These are phyloP conservation scores for Ascidia mentula DNA, from an alignment of 23 tunicate species.

Conservation along the genomic window DNA sequence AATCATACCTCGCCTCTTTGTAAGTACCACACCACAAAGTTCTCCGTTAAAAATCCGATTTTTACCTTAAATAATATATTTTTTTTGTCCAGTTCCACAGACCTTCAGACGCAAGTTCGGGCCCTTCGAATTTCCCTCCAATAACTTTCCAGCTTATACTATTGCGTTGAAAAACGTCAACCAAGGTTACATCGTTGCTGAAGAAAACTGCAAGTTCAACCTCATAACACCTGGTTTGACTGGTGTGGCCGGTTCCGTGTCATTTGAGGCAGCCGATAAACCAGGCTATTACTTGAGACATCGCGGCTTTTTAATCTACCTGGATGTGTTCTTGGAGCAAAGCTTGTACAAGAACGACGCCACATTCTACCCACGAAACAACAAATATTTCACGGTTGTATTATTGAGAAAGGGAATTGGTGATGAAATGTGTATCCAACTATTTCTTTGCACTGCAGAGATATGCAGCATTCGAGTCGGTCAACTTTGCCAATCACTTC, in stretches of 20 bases:
- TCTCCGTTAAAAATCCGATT: background rate
- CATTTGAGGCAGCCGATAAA: slow-evolving; percentile 5
- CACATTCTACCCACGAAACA: slow-evolving; percentile 6
- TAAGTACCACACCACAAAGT: background rate
- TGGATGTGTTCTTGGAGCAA: background rate
- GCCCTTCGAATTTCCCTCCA: slow-evolving; percentile 2
- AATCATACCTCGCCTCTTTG: too few species aligned
- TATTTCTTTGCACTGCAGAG: background rate
- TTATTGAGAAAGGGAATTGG: background rate
- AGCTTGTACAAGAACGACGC: slow-evolving; percentile 18
- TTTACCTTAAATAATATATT: background rate
- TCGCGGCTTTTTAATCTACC: background rate
- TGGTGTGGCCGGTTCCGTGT: slow-evolving; percentile 5
- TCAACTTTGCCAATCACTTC: slow-evolving; percentile 6
- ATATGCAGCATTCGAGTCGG: slow-evolving; percentile 13
- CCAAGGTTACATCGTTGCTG: background rate
- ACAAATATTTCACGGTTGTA: background rate
- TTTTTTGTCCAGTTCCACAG: background rate
- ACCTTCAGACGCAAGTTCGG: slow-evolving; percentile 9
- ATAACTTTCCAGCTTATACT: background rate
- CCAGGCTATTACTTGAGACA: slow-evolving; percentile 11
- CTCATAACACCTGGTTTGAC: slow-evolving; percentile 17
- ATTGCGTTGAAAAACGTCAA: slow-evolving; percentile 1
- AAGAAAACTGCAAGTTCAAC: background rate
- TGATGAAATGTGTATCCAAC: background rate